These are phyloP conservation scores for Eupleurogrammus muticus DNA, from an alignment of 2,797 vertebrate genomes.

Conservation along the genomic window DNA sequence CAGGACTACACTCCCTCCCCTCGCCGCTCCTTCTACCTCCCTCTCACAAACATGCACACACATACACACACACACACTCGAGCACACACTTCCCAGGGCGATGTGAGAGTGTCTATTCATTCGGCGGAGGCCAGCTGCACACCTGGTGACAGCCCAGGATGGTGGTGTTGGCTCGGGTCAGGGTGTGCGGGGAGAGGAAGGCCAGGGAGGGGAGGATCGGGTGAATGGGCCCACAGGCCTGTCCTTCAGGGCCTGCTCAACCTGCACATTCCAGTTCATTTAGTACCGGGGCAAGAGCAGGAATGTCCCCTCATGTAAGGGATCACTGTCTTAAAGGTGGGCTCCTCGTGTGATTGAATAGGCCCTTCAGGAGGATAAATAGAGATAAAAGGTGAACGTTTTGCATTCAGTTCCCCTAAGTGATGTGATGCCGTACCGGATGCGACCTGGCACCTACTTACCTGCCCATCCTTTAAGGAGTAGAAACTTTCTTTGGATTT, in stretches of 20 bases:
- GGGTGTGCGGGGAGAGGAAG: conserved; percentile 34
- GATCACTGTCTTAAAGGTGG: conserved; percentile 71
- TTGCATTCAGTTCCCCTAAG: conserved; percentile 40
- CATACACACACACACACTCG: conserved; percentile 48
- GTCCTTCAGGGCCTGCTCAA: conserved; percentile 73
- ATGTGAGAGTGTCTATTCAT: conserved; percentile 81
- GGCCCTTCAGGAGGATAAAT: conserved; percentile 60
- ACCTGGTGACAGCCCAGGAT: conserved; percentile 79
- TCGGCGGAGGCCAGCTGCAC: conserved; percentile 73
- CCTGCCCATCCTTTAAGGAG: conserved; percentile 23
- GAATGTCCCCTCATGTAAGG: conserved; percentile 77
- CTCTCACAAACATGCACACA: conserved; percentile 54
- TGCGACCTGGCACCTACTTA: conserved; percentile 35
- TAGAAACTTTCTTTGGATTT: conserved; percentile 11
- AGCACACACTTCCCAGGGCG: conserved; percentile 59
- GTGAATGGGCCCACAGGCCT: conserved; percentile 63
- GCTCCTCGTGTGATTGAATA: conserved; percentile 70
- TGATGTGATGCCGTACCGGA: conserved; percentile 42
- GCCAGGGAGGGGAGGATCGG: conserved; percentile 24
- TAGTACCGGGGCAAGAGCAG: conserved; percentile 62
- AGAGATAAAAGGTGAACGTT: conserved; percentile 64
- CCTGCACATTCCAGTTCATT: conserved; percentile 77
- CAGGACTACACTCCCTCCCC: conserved; percentile 11
- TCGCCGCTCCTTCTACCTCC: conserved; percentile 39
- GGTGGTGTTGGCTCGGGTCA: conserved; percentile 76